Base-by-base conservation (phyloP, 2,797 vertebrate species). In the Enteromius afrohamiltoni region DNA sequence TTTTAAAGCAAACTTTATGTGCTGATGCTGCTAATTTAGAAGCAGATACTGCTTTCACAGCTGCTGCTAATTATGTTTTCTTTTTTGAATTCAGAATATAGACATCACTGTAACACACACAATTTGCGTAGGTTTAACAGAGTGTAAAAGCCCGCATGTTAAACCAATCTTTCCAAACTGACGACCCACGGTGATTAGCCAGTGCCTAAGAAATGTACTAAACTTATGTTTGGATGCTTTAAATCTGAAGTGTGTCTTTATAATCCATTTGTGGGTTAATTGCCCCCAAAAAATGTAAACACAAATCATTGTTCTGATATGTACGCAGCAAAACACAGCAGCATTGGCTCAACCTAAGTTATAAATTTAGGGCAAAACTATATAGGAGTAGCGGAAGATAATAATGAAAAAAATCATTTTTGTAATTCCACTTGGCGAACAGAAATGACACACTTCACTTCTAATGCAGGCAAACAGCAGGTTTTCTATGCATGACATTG, bases 401-500 rank as follows among this genome's bases (percentile, higher is more conserved):
- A 29, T 73, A 31, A 21, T 73, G 17, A 51, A 73, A 73, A 21
- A 19, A 34, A 42, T 73, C 0, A 13, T 51, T 73, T 55, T 75
- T 55, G 49, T 23, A 8, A 74, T n/a, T 75, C 29, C 31, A 42
- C 37, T 19, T 26, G 4, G 3, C 1, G 8, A 17, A 16, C 53
- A 79, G 77, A 73, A 60, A 49, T 70, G 34, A 77, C 64, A 71
- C 79, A 73, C 76, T 64, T 70, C 49, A 67, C 80, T 53, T 70
- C 62, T 65, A 77, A 79, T 77, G 76, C 83, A 83, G 79, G 53
- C 45, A 78, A 84, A 79, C 81, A 60, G 55, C n/a, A 45, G 14
- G 47, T 65, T 77, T 82, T 85, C 81, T 87, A 82, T 87, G 83
- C 87, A 85, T 85, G 29, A 67, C 64, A 81, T 65, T 64, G 74